Evolutionary conservation across 2,797 vertebrate genomes (phyloP).

Genomic region (Morelia viridis): DNA sequence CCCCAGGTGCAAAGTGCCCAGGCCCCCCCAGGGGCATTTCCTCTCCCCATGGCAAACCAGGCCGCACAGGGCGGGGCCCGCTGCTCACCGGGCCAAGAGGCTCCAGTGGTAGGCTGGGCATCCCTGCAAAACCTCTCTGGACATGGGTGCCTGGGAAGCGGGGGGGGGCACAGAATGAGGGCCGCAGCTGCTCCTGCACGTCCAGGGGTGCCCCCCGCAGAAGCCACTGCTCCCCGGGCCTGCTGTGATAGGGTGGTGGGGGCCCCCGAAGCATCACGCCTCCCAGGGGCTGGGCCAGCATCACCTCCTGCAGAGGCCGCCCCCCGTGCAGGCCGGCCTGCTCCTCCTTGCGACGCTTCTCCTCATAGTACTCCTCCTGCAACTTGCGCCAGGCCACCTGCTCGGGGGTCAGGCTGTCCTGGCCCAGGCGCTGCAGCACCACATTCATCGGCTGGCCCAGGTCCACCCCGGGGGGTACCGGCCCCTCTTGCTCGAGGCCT

Average conservation of each 20-base stretch:
- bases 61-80: conserved; percentile 80
- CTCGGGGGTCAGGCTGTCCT: conserved; percentile 90
- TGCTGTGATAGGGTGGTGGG: conserved; percentile 96
- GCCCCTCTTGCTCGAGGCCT: conserved; percentile 80
- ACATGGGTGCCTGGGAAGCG: conserved; percentile 88
- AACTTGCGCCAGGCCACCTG: conserved; percentile 97
- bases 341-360: conserved; percentile 93
- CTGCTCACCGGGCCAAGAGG: conserved; percentile 80
- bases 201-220: conserved; percentile 79
- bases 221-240: conserved; percentile 86
- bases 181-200: conserved; percentile 80
- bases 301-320: conserved; percentile 76
- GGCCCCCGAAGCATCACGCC: conserved; percentile 89
- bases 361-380: conserved; percentile 96
- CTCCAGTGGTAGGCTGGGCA: conserved; percentile 85
- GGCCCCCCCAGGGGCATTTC: conserved; percentile 87
- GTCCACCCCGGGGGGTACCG: conserved; percentile 77
- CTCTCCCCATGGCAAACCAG: conserved; percentile 88
- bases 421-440: conserved; percentile 81
- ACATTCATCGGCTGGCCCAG: conserved; percentile 86
- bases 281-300: conserved; percentile 72
- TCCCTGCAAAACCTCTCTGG: conserved; percentile 80
- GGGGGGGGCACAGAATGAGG: conserved; percentile 76
- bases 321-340: conserved; percentile 75
- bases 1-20: conserved; percentile 82